Conservation (phyloP, 2,888 invertebrate species). For the Dyspetes luteomarginatus region DNA sequence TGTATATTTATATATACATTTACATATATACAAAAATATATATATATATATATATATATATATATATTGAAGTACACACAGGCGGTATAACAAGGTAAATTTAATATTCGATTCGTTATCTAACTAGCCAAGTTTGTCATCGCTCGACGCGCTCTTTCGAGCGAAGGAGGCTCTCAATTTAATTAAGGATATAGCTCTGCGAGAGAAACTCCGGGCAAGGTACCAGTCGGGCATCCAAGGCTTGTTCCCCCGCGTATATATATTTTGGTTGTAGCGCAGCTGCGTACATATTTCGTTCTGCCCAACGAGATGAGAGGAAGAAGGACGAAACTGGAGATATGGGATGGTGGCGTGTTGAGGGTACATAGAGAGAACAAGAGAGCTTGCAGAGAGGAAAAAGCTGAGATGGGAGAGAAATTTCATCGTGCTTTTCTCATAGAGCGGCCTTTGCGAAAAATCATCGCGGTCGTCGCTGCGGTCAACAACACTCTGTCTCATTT, state of each 20-base stretch:
- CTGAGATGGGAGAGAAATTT: slow-evolving; percentile 51
- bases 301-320: slow-evolving; percentile 23
- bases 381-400: slow-evolving; percentile 30
- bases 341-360: not conserved
- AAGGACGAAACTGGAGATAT: not conserved
- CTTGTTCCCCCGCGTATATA: slow-evolving; percentile 3
- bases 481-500: slow-evolving; percentile 71
- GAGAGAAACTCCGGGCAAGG: slow-evolving; percentile 33
- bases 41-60: slow-evolving; percentile 1
- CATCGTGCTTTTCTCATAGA: slow-evolving; percentile 28
- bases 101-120: slow-evolving; percentile 70
- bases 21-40: too few relatives aligned
- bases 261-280: slow-evolving; percentile 37
- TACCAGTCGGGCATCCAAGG: not conserved
- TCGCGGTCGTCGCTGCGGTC: slow-evolving; percentile 67
- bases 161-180: slow-evolving; percentile 56
- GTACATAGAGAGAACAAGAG: slow-evolving; percentile 8
- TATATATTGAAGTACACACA: slow-evolving; percentile 41
- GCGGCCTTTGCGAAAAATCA: slow-evolving; percentile 2
- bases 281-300: slow-evolving; percentile 42
- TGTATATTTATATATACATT: too few relatives aligned
- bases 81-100: slow-evolving; percentile 67
- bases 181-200: slow-evolving; percentile 59
- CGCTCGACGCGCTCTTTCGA: slow-evolving; percentile 23
- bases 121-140: slow-evolving; percentile 62